Evolutionary conservation across 2,113 vertebrate genomes (phyloP), one percentile per base, ranked within the genome.

Genomic region (Plectropomus leopardus): DNA sequence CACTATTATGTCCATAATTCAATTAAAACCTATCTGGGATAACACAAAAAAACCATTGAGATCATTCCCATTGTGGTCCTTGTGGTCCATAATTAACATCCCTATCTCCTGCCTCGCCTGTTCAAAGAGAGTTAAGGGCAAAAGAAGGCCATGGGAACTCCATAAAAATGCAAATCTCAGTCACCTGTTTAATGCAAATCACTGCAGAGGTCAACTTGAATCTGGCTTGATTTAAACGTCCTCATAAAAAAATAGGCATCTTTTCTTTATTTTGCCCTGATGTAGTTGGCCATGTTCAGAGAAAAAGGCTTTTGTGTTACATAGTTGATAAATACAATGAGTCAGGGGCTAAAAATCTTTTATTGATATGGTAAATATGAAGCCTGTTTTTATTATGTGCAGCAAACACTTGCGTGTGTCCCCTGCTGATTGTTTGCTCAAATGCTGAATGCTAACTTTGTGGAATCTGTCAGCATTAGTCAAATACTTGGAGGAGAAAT

Each of bases 111-210:
- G 57, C 71, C 55, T 85, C 24, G 36, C 68, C 86, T 83, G 72
- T 89, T 90, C 88, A 86, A 67, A 83, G 72, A 61, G 81, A 85
- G 72, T 76, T 86, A 51, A 92, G 91, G 90, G 88, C 86, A 86
- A 81, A 80, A 80, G 76, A 87, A 93, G 91, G 91, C 92, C 82
- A 83, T 40, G 14, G 75, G 78, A 90, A 90, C 87, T 75, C 85
- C 86, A 93, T 92, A 89, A 93, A 94, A 94, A 95, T 94, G 93
- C 93, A 83, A 94, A 95, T 93, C 83, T 82, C 54, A 40, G 48
- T 82, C 87, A 91, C 86, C 83, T 92, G 82, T 76, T 89, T 82
- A 88, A 94, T 91, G 90, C 90, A 90, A 86, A 86, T 86, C 78
- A 78, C 78, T 15, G 21, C 70, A 73, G 36, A 81, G 85, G 80